phyloP scores from a whole-genome alignment of 2,797 vertebrate genomes.

The Gymnoscopelus braueri region DNA sequence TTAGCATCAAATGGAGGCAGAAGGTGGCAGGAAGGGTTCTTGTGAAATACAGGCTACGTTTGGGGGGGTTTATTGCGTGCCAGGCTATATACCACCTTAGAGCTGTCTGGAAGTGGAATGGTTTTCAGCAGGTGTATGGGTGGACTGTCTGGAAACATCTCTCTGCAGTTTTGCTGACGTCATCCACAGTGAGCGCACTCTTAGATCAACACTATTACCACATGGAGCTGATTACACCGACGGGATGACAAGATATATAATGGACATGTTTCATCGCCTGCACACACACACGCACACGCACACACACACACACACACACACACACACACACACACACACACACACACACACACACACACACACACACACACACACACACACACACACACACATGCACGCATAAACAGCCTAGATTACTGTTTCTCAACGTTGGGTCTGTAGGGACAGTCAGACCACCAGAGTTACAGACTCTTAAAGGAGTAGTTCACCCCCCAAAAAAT shows the following conservation, averaged over 20 bases:
- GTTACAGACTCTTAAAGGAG: no score
- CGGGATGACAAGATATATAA: slow-evolving; percentile 17
- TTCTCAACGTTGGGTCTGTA: no score
- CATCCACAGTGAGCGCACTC: background rate
- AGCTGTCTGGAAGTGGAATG: background rate
- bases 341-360: no score
- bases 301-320: no score
- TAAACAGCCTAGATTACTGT: no score
- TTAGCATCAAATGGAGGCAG: no score
- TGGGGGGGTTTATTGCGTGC: background rate
- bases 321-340: no score
- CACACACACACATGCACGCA: no score
- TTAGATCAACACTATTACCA: background rate
- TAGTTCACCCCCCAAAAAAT: no score
- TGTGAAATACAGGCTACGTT: background rate
- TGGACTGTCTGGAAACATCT: background rate
- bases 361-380: no score
- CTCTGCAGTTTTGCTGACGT: slow-evolving; percentile 1
- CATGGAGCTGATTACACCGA: slow-evolving; percentile 20
- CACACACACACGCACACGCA: no score
- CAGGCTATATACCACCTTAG: background rate
- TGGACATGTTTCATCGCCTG: background rate
- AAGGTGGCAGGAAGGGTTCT: background rate
- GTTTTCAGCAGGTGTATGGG: background rate
- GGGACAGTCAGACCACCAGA: no score